A percentile compares a stretch with the other conserved stretches of the same genome.
These are phyloP conservation scores for Drosophila sucinea DNA, from an alignment of 1,140 invertebrate species.

Conservation along the genomic window DNA sequence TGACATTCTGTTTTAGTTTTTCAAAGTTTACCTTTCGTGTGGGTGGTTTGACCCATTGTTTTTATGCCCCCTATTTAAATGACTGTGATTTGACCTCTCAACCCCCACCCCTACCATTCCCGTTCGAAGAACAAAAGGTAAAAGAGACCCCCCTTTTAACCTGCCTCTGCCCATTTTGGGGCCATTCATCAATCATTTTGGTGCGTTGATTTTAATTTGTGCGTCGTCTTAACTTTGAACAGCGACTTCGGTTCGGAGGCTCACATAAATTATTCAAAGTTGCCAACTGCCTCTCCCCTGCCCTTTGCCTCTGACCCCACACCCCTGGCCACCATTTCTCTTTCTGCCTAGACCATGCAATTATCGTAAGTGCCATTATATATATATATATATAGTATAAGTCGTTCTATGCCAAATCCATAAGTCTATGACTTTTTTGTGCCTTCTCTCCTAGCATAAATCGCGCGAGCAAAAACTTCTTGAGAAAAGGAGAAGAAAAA, in stretches of 20 bases:
- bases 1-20: conserved; percentile 75
- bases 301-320: not conserved
- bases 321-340: conserved; percentile 16
- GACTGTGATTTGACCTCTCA: conserved; percentile 64
- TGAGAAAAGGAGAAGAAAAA: not conserved
- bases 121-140: conserved; percentile 45
- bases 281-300: conserved; percentile 41
- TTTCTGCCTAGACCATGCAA: conserved; percentile 59
- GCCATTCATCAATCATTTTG: conserved; percentile 78
- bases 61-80: conserved; percentile 69
- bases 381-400: conserved; percentile 34
- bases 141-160: conserved; percentile 13
- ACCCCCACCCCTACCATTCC: conserved; percentile 9
- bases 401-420: conserved; percentile 64
- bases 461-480: conserved; percentile 56
- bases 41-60: conserved; percentile 15
- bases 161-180: not conserved
- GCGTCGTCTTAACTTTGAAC: conserved; percentile 72
- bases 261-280: conserved; percentile 79
- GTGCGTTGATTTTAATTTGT: conserved; percentile 80
- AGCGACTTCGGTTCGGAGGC: conserved; percentile 18
- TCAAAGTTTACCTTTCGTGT: conserved; percentile 56
- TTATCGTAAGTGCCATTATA: conserved; percentile 75
- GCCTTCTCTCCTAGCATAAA: conserved; percentile 46
- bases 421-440: conserved; percentile 74